Evolutionary conservation across 2,113 vertebrate genomes (phyloP).

Genomic region (Callaeas wilsoni): DNA sequence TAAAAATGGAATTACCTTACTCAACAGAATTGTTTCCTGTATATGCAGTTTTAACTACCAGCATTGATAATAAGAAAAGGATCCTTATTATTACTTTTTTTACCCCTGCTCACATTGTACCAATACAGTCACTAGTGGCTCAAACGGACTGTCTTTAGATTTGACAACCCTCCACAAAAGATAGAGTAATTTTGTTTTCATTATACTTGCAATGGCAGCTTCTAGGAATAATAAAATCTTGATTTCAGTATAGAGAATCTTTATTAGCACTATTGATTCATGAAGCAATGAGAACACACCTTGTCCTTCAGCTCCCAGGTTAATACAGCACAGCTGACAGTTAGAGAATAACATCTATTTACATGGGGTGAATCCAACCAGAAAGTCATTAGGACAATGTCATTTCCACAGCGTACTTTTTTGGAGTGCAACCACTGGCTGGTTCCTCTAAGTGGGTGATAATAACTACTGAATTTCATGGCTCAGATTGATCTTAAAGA

Average conservation of each 20-base stretch:
- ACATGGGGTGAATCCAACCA: neutral
- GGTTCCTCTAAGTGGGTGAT: neutral
- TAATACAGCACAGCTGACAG: constrained; percentile 1
- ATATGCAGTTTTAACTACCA: neutral
- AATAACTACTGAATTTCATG: neutral
- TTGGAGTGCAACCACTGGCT: neutral
- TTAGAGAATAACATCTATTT: constrained; percentile 11
- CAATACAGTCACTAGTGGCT: neutral
- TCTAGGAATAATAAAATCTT: neutral
- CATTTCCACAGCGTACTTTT: neutral
- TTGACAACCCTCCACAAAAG: neutral
- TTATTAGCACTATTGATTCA: constrained; percentile 32
- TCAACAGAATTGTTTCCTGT: constrained; percentile 17
- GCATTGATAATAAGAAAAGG: constrained; percentile 12
- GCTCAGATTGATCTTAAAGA: neutral
- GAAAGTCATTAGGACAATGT: constrained; percentile 3
- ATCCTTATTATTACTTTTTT: neutral
- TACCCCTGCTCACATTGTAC: neutral
- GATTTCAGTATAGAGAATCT: neutral
- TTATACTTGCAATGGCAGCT: neutral
- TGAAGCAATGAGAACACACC: neutral
- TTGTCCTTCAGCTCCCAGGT: neutral
- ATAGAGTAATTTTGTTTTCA: neutral
- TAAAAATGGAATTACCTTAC: constrained; percentile 50
- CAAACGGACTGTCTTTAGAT: neutral